Evolutionary conservation across 2,113 vertebrate species (phyloP).

Genomic region (Phylloscopus trochiloides): DNA sequence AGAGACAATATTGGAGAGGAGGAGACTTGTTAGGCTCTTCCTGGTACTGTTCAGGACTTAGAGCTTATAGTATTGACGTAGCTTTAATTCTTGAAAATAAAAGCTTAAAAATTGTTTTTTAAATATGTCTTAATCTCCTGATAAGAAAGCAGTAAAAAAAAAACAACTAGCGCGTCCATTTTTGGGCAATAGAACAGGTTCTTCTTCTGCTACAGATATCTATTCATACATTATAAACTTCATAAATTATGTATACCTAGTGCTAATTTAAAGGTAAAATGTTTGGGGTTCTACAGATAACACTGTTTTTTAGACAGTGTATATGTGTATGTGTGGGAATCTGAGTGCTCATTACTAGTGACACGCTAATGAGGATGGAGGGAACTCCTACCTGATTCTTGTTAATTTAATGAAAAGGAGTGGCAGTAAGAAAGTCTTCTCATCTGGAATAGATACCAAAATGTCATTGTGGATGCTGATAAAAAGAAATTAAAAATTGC

Average conservation of each 20-base stretch:
- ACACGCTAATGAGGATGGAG: background rate
- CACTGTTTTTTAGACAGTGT: background rate
- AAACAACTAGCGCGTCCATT: background rate
- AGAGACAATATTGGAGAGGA: background rate
- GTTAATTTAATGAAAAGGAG: background rate
- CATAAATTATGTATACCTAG: background rate
- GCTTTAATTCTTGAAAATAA: background rate
- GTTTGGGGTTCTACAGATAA: background rate
- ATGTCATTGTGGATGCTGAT: background rate
- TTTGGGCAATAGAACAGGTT: background rate
- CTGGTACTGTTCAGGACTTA: background rate
- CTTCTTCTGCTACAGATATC: background rate
- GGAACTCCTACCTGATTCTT: background rate
- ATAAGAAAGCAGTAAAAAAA: background rate
- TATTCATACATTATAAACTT: background rate
- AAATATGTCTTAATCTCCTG: background rate
- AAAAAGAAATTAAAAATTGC: background rate
- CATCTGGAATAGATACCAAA: background rate
- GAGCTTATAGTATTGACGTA: background rate
- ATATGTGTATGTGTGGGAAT: background rate
- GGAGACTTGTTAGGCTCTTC: background rate
- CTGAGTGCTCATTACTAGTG: background rate
- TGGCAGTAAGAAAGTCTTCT: background rate
- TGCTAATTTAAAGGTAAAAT: background rate
- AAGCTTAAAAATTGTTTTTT: background rate